Evolutionary conservation across 2,888 invertebrate genomes (phyloP).

Genomic region (Drosophila kuntzei): DNA sequence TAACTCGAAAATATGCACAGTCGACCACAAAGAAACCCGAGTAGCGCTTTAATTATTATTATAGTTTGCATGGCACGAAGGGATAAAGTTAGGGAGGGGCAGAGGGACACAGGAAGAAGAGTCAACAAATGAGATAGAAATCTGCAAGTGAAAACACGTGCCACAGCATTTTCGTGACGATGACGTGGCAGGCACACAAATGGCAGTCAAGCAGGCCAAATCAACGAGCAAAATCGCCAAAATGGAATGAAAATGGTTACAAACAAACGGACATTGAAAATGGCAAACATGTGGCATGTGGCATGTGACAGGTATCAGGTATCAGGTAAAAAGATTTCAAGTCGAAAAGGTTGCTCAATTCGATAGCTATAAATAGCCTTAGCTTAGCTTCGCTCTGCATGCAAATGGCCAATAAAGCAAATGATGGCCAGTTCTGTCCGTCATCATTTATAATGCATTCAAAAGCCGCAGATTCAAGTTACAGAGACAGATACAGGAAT

Average conservation of each 20-base stretch:
- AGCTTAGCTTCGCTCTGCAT: conserved; percentile 43
- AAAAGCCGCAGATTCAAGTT: conserved; percentile 45
- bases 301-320: conserved; percentile 2
- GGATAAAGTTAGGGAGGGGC: neutral
- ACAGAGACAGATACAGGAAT: conserved; percentile 10
- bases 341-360: conserved; percentile 17
- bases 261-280: conserved; percentile 16
- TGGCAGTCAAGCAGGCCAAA: conserved; percentile 46
- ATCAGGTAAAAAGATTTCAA: neutral
- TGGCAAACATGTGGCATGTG: conserved; percentile 9
- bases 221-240: conserved; percentile 19
- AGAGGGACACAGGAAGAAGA: neutral
- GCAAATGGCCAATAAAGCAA: conserved; percentile 60
- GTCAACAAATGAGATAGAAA: conserved; percentile 58
- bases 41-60: conserved; percentile 65
- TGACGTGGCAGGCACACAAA: conserved; percentile 76
- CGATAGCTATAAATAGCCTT: conserved; percentile 52
- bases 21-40: conserved; percentile 28
- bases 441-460: conserved; percentile 71
- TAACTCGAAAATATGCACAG: conserved; percentile 51
- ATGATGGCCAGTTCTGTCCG: conserved; percentile 32
- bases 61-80: conserved; percentile 22
- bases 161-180: conserved; percentile 28
- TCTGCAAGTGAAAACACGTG: conserved; percentile 50
- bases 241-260: conserved; percentile 18